A percentile compares a stretch with the other conserved stretches of the same genome.
Evolutionary conservation across 92 coral and sea anemone genomes (phyloP).

Genomic region (Hydrozoanthus gracilis): DNA sequence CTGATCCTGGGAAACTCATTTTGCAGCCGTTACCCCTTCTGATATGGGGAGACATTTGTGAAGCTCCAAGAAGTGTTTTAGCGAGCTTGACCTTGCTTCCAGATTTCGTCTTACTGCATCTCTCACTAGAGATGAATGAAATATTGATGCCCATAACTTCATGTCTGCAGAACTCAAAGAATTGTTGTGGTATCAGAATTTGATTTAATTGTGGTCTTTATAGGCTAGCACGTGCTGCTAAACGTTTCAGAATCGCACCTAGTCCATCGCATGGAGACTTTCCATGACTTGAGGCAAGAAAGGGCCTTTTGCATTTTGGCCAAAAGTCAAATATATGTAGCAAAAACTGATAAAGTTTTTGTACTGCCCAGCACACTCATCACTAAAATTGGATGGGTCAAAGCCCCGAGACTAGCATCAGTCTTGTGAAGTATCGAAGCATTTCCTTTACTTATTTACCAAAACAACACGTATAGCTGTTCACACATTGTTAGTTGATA

Average conservation of each 20-base stretch:
- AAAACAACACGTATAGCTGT: no score
- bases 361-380: conserved; percentile 20
- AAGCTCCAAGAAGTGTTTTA: conserved; percentile 38
- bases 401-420: no score
- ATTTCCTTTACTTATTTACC: no score
- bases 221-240: conserved; percentile 32
- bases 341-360: neutral
- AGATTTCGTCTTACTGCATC: conserved; percentile 20
- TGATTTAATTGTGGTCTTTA: conserved; percentile 27
- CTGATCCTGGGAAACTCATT: conserved; percentile 38
- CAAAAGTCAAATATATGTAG: neutral
- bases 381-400: conserved; percentile 17
- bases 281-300: conserved; percentile 12
- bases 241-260: neutral
- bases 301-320: conserved; percentile 11
- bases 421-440: no score
- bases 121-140: conserved; percentile 25
- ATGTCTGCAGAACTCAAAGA: neutral
- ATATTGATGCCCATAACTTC: conserved; percentile 15
- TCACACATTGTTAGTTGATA: no score
- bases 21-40: conserved; percentile 45
- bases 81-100: conserved; percentile 21
- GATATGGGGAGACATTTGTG: conserved; percentile 52
- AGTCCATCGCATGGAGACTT: conserved; percentile 9
- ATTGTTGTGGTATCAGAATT: conserved; percentile 22